These are phyloP conservation scores for Taxidea taxus DNA, from an alignment of 2,113 vertebrate genomes.

Conservation along the genomic window DNA sequence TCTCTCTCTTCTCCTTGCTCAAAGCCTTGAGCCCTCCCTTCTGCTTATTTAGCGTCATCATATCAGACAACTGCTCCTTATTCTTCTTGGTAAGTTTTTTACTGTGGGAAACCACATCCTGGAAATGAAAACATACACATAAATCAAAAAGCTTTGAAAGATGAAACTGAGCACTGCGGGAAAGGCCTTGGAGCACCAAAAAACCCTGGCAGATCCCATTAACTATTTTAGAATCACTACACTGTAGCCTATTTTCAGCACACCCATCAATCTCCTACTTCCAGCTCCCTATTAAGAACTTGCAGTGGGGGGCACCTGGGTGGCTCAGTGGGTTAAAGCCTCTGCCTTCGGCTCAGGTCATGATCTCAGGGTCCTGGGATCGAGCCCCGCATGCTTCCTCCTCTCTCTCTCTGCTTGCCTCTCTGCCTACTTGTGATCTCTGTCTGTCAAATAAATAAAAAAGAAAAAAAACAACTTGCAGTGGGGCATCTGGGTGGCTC, in stretches of 20 bases:
- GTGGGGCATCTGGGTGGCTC: background rate
- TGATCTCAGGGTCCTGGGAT: background rate
- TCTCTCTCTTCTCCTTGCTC: constrained; percentile 97
- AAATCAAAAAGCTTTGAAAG: background rate
- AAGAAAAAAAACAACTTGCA: too few species aligned
- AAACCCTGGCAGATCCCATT: background rate
- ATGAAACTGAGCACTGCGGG: background rate
- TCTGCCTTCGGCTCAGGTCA: background rate
- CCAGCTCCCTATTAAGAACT: background rate
- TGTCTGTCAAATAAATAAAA: too few species aligned
- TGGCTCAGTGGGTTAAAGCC: background rate
- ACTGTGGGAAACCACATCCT: constrained; percentile 99
- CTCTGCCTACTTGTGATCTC: too few species aligned
- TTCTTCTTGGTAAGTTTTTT: constrained; percentile 99
- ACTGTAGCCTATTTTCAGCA: background rate
- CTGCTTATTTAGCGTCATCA: constrained; percentile 99
- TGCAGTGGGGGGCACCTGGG: background rate
- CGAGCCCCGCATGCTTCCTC: accelerated
- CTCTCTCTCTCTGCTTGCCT: too few species aligned
- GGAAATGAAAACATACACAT: constrained; percentile 18
- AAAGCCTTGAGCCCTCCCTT: constrained; percentile 95
- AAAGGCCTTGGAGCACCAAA: background rate
- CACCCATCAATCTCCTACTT: background rate
- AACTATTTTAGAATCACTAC: background rate
- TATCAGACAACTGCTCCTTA: constrained; percentile 94